Percentiles rank a stretch among this genome's conserved stretches.
phyloP scores from a whole-genome alignment of 35 echinoderm and acorn worm species.

The Diadema setosum region DNA sequence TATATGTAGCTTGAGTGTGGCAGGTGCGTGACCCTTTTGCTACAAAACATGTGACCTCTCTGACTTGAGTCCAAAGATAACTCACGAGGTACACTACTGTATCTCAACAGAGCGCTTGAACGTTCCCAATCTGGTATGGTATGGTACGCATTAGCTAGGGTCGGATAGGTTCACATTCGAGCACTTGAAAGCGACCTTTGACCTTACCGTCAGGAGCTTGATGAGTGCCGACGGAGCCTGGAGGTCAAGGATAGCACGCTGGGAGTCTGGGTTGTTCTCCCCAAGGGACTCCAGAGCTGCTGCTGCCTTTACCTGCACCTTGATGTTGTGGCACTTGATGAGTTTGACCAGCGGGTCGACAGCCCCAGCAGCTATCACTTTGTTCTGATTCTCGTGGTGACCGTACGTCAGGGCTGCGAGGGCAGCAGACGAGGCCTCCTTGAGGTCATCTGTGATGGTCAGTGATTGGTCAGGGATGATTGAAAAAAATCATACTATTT shows the following conservation, averaged over 20 bases:
- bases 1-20: no score
- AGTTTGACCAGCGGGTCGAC: constrained; percentile 82
- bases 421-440: constrained; percentile 82
- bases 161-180: no score
- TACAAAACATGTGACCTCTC: no score
- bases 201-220: constrained; percentile 77
- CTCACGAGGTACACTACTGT: no score
- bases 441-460: constrained; percentile 59
- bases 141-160: no score
- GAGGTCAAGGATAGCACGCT: constrained; percentile 72
- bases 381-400: constrained; percentile 82
- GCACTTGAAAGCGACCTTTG: no score
- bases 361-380: constrained; percentile 48
- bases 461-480: no score
- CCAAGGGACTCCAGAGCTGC: constrained; percentile 92
- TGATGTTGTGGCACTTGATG: constrained; percentile 81
- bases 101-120: no score
- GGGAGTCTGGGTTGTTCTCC: constrained; percentile 75
- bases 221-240: constrained; percentile 80
- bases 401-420: constrained; percentile 72
- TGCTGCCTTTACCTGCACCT: constrained; percentile 91
- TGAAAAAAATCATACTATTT: no score
- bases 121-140: no score
- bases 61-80: no score
- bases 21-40: no score